A percentile compares a stretch with the other conserved stretches of the same genome.
Conservation (phyloP, 2,888 invertebrate genomes). For the Cataglyphis altisquamis region DNA sequence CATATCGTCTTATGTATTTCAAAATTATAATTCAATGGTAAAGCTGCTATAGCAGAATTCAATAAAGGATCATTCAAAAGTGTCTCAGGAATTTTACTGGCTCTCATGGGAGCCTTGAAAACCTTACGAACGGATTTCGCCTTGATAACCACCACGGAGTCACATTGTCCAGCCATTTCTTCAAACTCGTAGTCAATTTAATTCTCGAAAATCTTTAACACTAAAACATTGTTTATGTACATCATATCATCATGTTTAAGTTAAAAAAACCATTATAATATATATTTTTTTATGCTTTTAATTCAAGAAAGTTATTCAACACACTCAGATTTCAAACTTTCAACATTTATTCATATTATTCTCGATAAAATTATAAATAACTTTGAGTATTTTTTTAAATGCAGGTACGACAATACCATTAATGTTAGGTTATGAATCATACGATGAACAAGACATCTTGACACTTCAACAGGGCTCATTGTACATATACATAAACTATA, state of each 20-base stretch:
- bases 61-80: conserved; percentile 92
- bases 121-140: conserved; percentile 94
- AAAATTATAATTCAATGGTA: conserved; percentile 98
- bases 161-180: conserved; percentile 61
- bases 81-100: conserved; percentile 94
- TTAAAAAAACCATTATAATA: not conserved
- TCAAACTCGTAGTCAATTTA: not conserved
- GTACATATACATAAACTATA: not conserved
- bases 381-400: not conserved
- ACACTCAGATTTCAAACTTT: not conserved
- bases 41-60: conserved; percentile 90
- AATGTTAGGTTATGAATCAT: not conserved
- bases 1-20: conserved; percentile 99
- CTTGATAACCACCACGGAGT: conserved; percentile 88
- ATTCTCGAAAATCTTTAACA: not conserved
- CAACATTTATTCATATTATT: not conserved
- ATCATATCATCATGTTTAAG: not conserved
- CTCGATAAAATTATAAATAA: not conserved
- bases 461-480: not conserved
- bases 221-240: not conserved
- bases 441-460: not conserved
- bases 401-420: not conserved
- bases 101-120: conserved; percentile 91
- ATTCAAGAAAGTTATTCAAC: not conserved
- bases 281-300: not conserved